Evolutionary conservation across 2,888 invertebrate genomes (phyloP), one percentile per base, ranked within the genome.

Genomic region (Drosophila pseudotakahashii): DNA sequence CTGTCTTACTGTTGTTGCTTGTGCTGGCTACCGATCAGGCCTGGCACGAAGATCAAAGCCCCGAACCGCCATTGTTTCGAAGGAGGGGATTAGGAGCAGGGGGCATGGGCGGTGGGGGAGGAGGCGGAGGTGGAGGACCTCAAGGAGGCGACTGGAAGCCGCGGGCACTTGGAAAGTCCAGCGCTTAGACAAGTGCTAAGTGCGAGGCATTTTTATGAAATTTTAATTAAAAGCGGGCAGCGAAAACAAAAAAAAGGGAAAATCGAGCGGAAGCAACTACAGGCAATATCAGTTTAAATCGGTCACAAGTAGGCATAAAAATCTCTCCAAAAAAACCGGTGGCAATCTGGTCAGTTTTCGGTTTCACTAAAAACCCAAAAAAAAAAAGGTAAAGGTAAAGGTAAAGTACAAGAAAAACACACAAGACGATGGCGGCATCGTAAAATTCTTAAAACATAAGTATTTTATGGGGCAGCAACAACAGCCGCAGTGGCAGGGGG

Each of bases 391-490:
- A n/a, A n/a, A 67, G 76, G 58, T 58, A 58, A 59, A 32, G 58
- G 70, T 66, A 66, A 45, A 48, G 55, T 59, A 63, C 63, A 52
- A 45, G 54, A 52, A 58, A 32, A 55, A 75, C 45, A 73, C 59
- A 69, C 52, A 73, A 80, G 61, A 61, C 63, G 66, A 44, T 75
- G 88, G 78, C 82, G 82, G 82, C 89, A 83, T 83, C 82, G 89
- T 83, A 70, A 83, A 83, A 88, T 87, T 83, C 88, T 83, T 89
- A 88, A 82, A 83, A 83, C 89, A 83, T 88, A 66, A 66, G 66
- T 66, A 83, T 88, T 83, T 87, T 88, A 83, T 73, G 82, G 78
- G 84, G 16, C 77, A 69, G 62, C 69, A 72, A 45, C 60, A 57
- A 26, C 45, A 57, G 37, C 26, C 30, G 23, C 59, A 55, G 41